Evolutionary conservation across 2,113 vertebrate genomes (phyloP).

Genomic region (Podarcis raffonei): DNA sequence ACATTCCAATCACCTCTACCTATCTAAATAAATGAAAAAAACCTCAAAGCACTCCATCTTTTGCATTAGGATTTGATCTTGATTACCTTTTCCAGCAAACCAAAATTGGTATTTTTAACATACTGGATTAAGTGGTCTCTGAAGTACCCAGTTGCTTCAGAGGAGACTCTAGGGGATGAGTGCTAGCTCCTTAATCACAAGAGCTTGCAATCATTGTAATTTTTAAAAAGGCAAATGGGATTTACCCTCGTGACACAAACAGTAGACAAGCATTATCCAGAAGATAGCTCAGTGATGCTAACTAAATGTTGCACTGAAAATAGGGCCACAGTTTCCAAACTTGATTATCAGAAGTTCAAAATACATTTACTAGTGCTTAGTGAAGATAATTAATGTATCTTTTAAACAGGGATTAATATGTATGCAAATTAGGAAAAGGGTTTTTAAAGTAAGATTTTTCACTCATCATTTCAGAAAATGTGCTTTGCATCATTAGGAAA

Average conservation of each 20-base stretch:
- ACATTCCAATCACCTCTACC: not conserved
- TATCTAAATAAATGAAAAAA: not conserved
- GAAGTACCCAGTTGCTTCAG: constrained; percentile 28
- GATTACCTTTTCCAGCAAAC: constrained; percentile 9
- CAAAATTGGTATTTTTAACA: constrained; percentile 28
- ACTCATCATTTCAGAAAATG: constrained; percentile 61
- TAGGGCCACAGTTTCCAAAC: constrained; percentile 34
- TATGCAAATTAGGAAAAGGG: constrained; percentile 70
- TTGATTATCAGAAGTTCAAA: constrained; percentile 67
- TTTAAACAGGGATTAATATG: constrained; percentile 72
- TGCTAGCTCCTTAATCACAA: constrained; percentile 53
- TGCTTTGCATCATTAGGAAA: constrained; percentile 51
- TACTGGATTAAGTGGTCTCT: not conserved
- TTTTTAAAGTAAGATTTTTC: constrained; percentile 53
- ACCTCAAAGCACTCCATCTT: not conserved
- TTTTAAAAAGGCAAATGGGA: constrained; percentile 41
- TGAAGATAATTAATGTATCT: constrained; percentile 75
- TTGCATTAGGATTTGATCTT: not conserved
- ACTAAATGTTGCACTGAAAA: constrained; percentile 67
- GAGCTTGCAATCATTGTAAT: constrained; percentile 28
- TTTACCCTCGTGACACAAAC: constrained; percentile 35
- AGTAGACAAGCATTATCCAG: constrained; percentile 46
- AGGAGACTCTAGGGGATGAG: not conserved
- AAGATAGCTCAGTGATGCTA: constrained; percentile 54
- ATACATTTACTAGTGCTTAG: constrained; percentile 61